phyloP scores from a whole-genome alignment of 1,140 invertebrate species.

The Epicauta chinensis region DNA sequence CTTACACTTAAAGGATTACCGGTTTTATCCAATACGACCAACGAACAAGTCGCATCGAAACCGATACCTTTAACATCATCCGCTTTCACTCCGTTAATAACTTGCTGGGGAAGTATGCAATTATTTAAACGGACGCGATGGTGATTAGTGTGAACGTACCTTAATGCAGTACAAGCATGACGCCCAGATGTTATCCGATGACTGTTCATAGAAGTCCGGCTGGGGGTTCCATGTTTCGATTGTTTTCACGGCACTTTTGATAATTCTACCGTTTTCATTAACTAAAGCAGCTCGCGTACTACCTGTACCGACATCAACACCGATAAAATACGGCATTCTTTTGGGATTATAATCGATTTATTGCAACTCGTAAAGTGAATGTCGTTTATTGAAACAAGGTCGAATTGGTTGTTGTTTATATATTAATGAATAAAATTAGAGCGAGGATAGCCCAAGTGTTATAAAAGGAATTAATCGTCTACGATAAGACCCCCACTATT shows the following conservation, averaged over 20 bases:
- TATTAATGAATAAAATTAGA: too few species aligned
- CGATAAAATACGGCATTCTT: constrained; percentile 61
- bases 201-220: constrained; percentile 82
- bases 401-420: too few species aligned
- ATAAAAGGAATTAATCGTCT: too few species aligned
- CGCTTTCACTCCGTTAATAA: constrained; percentile 50
- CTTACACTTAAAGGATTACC: constrained; percentile 69
- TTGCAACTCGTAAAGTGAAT: too few species aligned
- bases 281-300: constrained; percentile 82
- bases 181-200: constrained; percentile 85
- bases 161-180: constrained; percentile 48
- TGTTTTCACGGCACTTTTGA: constrained; percentile 54
- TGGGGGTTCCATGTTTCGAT: constrained; percentile 74
- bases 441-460: too few species aligned
- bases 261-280: constrained; percentile 56
- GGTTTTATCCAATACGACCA: constrained; percentile 72
- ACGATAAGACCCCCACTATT: too few species aligned
- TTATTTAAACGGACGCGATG: neutral
- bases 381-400: too few species aligned
- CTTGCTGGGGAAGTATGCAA: constrained; percentile 50
- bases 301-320: constrained; percentile 90
- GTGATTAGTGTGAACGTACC: constrained; percentile 22
- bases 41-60: constrained; percentile 94
- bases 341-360: neutral
- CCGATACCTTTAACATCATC: constrained; percentile 73